phyloP scores from a whole-genome alignment of 2,113 vertebrate genomes.

The Oreamnos americanus region DNA sequence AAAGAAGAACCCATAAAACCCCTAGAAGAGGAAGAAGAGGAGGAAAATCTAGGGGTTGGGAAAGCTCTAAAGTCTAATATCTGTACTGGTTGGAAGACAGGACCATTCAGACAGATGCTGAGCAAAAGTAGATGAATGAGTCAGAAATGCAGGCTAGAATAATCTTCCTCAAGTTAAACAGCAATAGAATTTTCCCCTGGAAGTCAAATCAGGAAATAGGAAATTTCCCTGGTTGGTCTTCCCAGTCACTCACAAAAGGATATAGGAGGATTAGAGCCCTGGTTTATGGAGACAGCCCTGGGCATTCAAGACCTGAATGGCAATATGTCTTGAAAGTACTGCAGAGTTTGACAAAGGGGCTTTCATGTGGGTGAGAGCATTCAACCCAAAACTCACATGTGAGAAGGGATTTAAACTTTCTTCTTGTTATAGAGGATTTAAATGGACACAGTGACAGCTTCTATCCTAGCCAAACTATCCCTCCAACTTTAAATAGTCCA shows the following conservation, averaged over 20 bases:
- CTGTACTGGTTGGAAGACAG: neutral
- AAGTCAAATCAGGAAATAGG: neutral
- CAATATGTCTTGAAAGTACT: neutral
- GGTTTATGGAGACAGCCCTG: neutral
- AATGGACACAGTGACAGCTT: neutral
- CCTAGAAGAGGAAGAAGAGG: accelerated
- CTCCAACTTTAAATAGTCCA: neutral
- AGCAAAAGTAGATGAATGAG: neutral
- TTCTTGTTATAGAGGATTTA: neutral
- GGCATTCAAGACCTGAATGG: neutral
- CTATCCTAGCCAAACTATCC: neutral
- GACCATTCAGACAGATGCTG: neutral
- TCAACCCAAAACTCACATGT: neutral
- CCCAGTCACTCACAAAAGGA: neutral
- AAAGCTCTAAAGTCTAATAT: neutral
- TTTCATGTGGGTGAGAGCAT: neutral
- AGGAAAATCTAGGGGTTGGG: neutral
- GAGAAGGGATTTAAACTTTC: neutral
- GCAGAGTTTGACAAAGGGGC: neutral
- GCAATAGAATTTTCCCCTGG: neutral
- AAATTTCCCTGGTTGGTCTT: neutral
- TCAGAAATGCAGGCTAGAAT: neutral
- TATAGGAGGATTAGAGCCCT: neutral
- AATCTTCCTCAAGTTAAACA: neutral
- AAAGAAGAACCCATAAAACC: neutral